Evolutionary conservation across 1,140 invertebrate species (phyloP), one percentile per base, ranked within the genome.

Genomic region (fruit fly (Drosophila melanogaster)): DNA sequence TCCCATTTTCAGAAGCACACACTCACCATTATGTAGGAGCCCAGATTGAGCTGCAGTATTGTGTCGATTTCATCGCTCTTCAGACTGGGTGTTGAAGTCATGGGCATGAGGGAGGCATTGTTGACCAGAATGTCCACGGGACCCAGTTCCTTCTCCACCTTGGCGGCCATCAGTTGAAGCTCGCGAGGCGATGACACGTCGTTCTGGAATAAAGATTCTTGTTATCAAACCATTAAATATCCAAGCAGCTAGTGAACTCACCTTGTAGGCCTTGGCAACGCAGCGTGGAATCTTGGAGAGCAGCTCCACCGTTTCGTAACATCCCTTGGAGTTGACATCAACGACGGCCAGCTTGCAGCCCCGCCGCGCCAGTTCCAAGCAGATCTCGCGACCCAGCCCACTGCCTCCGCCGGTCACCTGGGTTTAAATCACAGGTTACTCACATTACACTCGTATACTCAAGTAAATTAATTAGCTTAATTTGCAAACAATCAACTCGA

Each of bases 341-440:
- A 91, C 89, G 1, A 92, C 79, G 1, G 92, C 92, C 46, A 92
- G 41, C 53, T 92, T 92, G 58, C 92, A 92, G 26, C 92, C 92
- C 7, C 81, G 64, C 12, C 72, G 62, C 0, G 91, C 92, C 65
- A 92, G 62, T 33, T 90, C 77, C 47, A 92, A 46, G 22, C 80
- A 81, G 19, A 92, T 92, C 69, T 92, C 91, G 14, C 89, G 87
- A 12, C 92, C 92, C 58, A 92, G 77, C 53, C 92, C 92, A 58
- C 87, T 92, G 51, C 91, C 90, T 24, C 81, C 91, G 43, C 91
- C 92, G 17, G 92, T 91, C 30, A 92, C 79, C 92, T 92, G 50
- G 41, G 54, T 41, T 44, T 6, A 55, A 51, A 51, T 50, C 53
- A 37, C 59, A 64, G 75, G 58, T 80, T 40, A 66, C 61, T 59